Evolutionary conservation across 2,888 invertebrate species (phyloP), one percentile per base, ranked within the genome.

Genomic region (Chymomyza amoena): DNA sequence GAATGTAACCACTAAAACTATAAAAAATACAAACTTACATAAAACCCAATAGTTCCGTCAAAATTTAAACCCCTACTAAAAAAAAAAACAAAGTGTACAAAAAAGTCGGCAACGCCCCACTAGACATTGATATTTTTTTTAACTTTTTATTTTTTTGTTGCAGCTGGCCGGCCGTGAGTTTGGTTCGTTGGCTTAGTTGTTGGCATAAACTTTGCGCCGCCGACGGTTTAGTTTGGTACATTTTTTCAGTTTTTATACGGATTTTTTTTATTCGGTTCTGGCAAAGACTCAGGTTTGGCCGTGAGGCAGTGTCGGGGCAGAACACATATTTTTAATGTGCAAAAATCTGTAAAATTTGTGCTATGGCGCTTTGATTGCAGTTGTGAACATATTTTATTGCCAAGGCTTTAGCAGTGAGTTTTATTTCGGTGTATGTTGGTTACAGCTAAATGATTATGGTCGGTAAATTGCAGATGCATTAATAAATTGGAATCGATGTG

Each of bases 281-380:
- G 20, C 75, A 45, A 20, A 32, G 65, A 15, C 57, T 59, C 36
- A 52, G 67, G 70, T 56, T 64, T 61, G 70, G 64, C 74, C 25
- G 56, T 60, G 61, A 56, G 16, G 66, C 39, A 25, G 56, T 32
- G 18, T 9, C 20, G 54, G 68, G 79, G 70, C 71, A 69, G 68
- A 69, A 69, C 82, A 69, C 83, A 82, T 80, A 82, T 82, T 82
- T 84, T 80, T 70, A 84, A 82, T 87, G 85, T 77, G 72, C 78
- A 82, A 82, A 80, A 84, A 84, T 84, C 76, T 84, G 85, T 73
- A 72, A 82, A 82, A 82, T 84, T 78, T 75, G 66, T 64, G 70
- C 70, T 61, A 74, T 87, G 67, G 68, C 62, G 71, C 78, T 82
- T 76, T 81, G 82, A 84, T 87, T 82, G 76, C 70, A 77, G 69